Conservation (phyloP, 2,888 invertebrate genomes). For the Metacarcinus magister region DNA sequence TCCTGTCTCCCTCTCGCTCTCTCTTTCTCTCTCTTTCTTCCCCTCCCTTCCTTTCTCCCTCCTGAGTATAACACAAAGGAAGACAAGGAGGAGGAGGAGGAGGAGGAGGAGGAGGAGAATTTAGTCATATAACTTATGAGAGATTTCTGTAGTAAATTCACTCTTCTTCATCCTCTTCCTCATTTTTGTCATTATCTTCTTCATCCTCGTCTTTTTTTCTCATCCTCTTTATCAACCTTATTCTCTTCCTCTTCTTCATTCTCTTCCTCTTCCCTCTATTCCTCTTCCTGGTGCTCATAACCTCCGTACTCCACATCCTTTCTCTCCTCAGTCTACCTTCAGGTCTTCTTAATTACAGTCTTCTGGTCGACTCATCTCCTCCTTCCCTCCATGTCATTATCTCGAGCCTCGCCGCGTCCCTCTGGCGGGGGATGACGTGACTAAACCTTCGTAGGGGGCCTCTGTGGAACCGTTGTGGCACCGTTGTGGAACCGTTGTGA, state of each 20-base stretch:
- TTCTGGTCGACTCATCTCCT: background rate
- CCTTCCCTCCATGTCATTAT: background rate
- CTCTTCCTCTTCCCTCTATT: background rate
- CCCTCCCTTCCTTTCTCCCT: too few relatives aligned
- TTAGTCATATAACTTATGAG: background rate
- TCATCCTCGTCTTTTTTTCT: background rate
- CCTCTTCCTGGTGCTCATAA: background rate
- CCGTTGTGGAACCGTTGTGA: too few relatives aligned
- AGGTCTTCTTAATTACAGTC: background rate
- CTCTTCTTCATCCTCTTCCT: background rate
- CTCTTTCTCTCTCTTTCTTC: too few relatives aligned
- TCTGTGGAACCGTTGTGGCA: too few relatives aligned
- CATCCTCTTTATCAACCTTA: background rate
- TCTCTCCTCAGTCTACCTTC: background rate
- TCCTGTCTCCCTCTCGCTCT: too few relatives aligned
- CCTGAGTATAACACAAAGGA: too few relatives aligned
- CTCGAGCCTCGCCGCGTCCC: background rate
- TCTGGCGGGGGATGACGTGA: background rate
- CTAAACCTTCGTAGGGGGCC: background rate
- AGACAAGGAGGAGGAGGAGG: background rate
- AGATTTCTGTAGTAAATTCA: background rate
- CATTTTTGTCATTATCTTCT: background rate
- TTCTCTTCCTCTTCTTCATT: too few relatives aligned
- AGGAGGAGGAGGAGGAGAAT: background rate
- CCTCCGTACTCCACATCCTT: background rate